Conservation (phyloP, 2,888 invertebrate genomes). For the Caenorhabditis parvicauda region DNA sequence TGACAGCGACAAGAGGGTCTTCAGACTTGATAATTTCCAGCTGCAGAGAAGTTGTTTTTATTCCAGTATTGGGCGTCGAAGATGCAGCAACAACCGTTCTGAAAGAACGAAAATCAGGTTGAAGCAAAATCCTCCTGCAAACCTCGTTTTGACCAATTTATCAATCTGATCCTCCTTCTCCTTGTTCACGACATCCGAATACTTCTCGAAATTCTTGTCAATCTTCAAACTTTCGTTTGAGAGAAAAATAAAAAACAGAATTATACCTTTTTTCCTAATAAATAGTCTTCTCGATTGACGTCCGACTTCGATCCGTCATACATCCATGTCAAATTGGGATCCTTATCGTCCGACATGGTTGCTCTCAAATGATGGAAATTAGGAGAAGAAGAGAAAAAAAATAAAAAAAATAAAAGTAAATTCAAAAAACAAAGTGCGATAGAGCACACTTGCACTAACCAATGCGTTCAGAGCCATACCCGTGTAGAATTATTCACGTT, state of each 20-base stretch:
- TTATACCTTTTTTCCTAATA: slow-evolving; percentile 52
- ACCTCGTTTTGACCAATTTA: slow-evolving; percentile 22
- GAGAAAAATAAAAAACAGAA: slow-evolving; percentile 1
- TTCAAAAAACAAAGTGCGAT: too few relatives aligned
- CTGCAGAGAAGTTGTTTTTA: slow-evolving; percentile 36
- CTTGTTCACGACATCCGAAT: slow-evolving; percentile 51
- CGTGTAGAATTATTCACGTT: too few relatives aligned
- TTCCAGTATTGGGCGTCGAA: neutral
- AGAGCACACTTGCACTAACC: too few relatives aligned
- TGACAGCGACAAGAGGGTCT: slow-evolving; percentile 55
- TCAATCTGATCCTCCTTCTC: slow-evolving; percentile 45
- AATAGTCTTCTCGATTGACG: slow-evolving; percentile 56
- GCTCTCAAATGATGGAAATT: too few relatives aligned
- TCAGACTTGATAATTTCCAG: slow-evolving; percentile 46
- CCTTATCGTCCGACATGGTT: too few relatives aligned
- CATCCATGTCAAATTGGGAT: too few relatives aligned
- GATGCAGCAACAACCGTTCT: slow-evolving; percentile 15
- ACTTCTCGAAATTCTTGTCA: slow-evolving; percentile 58
- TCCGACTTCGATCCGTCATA: slow-evolving; percentile 54
- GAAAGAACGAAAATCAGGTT: neutral
- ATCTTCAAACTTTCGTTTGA: too few relatives aligned
- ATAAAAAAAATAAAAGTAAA: too few relatives aligned
- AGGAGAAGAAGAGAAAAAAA: too few relatives aligned
- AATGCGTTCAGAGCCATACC: too few relatives aligned
- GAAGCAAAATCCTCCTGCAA: neutral